phyloP scores from a whole-genome alignment of 2,888 invertebrate genomes.

The Anoplius nigerrimus region DNA sequence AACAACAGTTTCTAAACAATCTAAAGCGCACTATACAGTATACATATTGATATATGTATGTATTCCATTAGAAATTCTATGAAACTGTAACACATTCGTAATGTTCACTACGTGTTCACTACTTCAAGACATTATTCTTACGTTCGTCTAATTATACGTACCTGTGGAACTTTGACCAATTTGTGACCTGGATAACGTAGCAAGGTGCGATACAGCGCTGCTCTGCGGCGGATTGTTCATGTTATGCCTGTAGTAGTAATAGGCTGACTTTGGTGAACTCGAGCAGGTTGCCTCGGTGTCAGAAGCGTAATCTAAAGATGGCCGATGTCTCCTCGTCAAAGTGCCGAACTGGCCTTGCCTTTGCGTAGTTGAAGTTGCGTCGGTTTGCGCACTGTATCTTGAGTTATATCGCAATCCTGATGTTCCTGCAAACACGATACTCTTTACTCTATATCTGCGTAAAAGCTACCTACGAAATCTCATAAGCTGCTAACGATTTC shows the following conservation, averaged over 20 bases:
- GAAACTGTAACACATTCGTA: too few species aligned
- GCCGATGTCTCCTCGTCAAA: constrained; percentile 84
- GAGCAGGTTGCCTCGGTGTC: constrained; percentile 94
- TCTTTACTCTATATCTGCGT: not conserved
- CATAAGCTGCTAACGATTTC: not conserved
- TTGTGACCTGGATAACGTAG: constrained; percentile 71
- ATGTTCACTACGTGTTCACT: too few species aligned
- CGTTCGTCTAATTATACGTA: constrained; percentile 29
- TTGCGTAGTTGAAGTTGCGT: constrained; percentile 60
- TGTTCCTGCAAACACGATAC: constrained; percentile 53
- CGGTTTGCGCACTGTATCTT: constrained; percentile 74
- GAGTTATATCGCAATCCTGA: constrained; percentile 70
- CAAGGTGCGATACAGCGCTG: constrained; percentile 71
- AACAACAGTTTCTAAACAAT: too few species aligned
- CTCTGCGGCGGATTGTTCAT: constrained; percentile 71
- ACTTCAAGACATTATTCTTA: too few species aligned
- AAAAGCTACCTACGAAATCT: not conserved
- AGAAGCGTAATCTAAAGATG: constrained; percentile 92
- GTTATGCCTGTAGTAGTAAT: constrained; percentile 82
- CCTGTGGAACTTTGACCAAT: constrained; percentile 72
- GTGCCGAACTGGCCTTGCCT: constrained; percentile 78
- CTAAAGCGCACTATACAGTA: too few species aligned
- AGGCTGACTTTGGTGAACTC: constrained; percentile 83
- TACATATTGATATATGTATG: too few species aligned
- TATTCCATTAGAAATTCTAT: too few species aligned